These are phyloP conservation scores for Eurytoma californica DNA, from an alignment of 2,888 invertebrate species.

Conservation along the genomic window DNA sequence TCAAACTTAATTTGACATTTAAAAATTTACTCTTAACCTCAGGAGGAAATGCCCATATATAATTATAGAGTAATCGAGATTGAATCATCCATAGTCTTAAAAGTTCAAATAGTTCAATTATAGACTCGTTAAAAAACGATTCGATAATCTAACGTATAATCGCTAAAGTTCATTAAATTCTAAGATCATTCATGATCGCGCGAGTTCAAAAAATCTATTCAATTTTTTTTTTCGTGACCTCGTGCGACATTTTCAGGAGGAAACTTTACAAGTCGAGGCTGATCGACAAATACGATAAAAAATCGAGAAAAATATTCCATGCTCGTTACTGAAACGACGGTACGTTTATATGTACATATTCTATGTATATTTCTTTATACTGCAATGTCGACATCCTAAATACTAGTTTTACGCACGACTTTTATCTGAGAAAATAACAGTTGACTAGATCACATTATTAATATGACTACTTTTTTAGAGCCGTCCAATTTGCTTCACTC, in stretches of 20 bases:
- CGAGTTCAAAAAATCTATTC: slow-evolving; percentile 5
- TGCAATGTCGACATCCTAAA: slow-evolving; percentile 39
- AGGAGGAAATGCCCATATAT: slow-evolving; percentile 23
- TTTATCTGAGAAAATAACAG: slow-evolving; percentile 63
- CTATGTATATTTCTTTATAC: slow-evolving; percentile 33
- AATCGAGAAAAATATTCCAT: slow-evolving; percentile 44
- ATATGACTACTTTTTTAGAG: slow-evolving; percentile 47
- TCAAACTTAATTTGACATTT: not conserved
- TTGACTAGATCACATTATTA: slow-evolving; percentile 72
- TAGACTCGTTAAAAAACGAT: slow-evolving; percentile 31
- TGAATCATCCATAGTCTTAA: slow-evolving; percentile 16
- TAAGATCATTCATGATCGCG: slow-evolving; percentile 22
- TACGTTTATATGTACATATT: slow-evolving; percentile 43
- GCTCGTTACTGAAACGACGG: slow-evolving; percentile 30
- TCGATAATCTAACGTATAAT: slow-evolving; percentile 25
- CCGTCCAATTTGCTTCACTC: slow-evolving; percentile 33
- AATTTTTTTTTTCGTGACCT: not conserved
- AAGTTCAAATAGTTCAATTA: slow-evolving; percentile 5
- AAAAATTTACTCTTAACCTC: slow-evolving; percentile 11
- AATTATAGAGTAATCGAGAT: slow-evolving; percentile 21
- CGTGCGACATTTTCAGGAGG: slow-evolving; percentile 13
- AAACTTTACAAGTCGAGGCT: slow-evolving; percentile 27
- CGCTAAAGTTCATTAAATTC: slow-evolving; percentile 20
- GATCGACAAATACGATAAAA: slow-evolving; percentile 40
- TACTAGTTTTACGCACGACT: slow-evolving; percentile 48